Percentiles rank a stretch among this genome's conserved stretches.
Evolutionary conservation across 2,888 invertebrate species (phyloP).

Genomic region (Hydrotaea diabolus): DNA sequence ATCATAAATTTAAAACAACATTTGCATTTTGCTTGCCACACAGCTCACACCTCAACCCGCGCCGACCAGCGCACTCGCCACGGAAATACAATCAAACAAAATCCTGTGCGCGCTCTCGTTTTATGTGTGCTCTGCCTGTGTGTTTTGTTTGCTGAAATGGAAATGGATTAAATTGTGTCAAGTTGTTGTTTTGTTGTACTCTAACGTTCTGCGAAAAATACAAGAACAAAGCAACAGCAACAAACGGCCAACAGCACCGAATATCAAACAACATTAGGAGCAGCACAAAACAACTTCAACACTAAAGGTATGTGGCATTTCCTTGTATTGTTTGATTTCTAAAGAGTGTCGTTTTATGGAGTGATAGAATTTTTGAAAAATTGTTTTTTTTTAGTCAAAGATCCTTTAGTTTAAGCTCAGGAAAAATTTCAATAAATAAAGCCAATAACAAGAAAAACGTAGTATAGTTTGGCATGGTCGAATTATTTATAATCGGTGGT

Average conservation of each 20-base stretch:
- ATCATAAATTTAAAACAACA: slow-evolving; percentile 36
- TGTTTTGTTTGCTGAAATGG: slow-evolving; percentile 16
- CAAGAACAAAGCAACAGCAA: background rate
- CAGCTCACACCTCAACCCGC: too few species aligned
- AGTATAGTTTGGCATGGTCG: too few species aligned
- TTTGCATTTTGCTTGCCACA: background rate
- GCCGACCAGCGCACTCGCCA: background rate
- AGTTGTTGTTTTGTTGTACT: slow-evolving; percentile 32
- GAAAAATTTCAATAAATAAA: too few species aligned
- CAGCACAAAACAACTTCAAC: background rate
- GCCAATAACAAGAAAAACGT: too few species aligned
- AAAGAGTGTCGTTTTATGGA: too few species aligned
- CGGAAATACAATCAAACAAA: slow-evolving; percentile 19
- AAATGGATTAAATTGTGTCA: slow-evolving; percentile 59
- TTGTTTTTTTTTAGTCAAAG: too few species aligned
- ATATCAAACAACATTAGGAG: background rate
- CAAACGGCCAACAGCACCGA: slow-evolving; percentile 4
- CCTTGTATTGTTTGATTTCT: background rate
- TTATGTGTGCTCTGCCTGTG: background rate
- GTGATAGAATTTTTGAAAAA: too few species aligned
- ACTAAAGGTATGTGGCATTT: slow-evolving; percentile 22
- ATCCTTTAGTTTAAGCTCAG: too few species aligned
- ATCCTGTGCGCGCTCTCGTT: background rate
- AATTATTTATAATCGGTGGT: too few species aligned
- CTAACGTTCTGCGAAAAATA: background rate